Base-by-base conservation (phyloP, 2,888 invertebrate genomes). In the Osmoderma eremita region DNA sequence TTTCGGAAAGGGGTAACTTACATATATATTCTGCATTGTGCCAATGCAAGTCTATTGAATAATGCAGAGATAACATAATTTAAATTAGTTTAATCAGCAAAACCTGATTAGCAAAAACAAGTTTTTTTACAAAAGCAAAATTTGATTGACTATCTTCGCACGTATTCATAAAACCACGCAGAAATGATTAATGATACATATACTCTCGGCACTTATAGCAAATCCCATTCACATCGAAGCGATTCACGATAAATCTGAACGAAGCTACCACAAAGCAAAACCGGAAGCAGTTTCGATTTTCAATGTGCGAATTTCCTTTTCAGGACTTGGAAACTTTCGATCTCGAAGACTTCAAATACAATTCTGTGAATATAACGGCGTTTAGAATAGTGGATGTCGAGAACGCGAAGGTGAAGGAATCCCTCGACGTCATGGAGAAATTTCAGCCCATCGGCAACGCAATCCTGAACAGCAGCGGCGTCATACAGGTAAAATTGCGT, bases 281-380 rank as follows among this genome's bases (percentile, higher is more conserved):
- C 4, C 8, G 10, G 38, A 18, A 30, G 10, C 17, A 38, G n/a
- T 17, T 17, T 18, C 18, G 18, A 54, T 54, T 24, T 45, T 48
- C 41, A 24, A 17, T 41, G 12, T 12, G 13, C 17, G 13, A 20
- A 30, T 30, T 58, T 56, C 30, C 41, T 51, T 68, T 68, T 38
- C 76, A 94, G 94, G 94, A 94, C 77, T 88, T 94, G 79, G 94
- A 94, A 79, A 89, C 93, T 10, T 94, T 92, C 77, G 94, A 89
- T 79, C 82, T 89, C 71, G 89, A 89, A 78, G 89, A 89, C 79
- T 91, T 90, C 82, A 88, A 90, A 78, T 90, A 91, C 83, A 91
- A 91, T 80, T 90, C 88, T 77, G 90, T 91, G 71, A 91, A 91
- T 80, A 88, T 91, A 81, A 91, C 91, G 66, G 90, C 90, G 67